These are phyloP conservation scores for Camponotus pennsylvanicus DNA, from an alignment of 1,140 invertebrate species.

Conservation along the genomic window DNA sequence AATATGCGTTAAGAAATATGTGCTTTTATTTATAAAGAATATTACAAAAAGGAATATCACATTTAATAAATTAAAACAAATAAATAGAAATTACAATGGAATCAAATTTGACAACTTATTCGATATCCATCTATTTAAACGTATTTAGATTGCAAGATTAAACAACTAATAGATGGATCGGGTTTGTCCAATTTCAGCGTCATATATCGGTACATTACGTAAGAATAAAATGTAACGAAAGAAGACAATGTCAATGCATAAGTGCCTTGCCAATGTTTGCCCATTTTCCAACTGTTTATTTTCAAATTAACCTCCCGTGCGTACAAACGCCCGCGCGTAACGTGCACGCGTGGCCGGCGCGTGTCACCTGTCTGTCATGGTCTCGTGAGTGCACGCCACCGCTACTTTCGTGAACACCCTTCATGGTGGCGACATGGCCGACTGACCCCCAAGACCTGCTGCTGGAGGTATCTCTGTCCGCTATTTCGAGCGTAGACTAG, in stretches of 20 bases:
- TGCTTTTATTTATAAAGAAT: not conserved
- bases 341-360: conserved; percentile 81
- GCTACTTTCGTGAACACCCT: conserved; percentile 78
- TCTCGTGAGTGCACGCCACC: conserved; percentile 78
- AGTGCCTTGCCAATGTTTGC: conserved; percentile 71
- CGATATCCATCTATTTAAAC: not conserved
- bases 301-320: conserved; percentile 74
- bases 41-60: too few species aligned
- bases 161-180: not conserved
- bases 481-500: conserved; percentile 46
- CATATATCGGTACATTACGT: not conserved
- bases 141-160: not conserved
- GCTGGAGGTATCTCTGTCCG: conserved; percentile 60
- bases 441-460: conserved; percentile 82
- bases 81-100: not conserved
- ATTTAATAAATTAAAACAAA: conserved; percentile 8
- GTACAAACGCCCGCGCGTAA: conserved; percentile 52
- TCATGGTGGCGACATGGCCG: conserved; percentile 82
- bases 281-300: conserved; percentile 79
- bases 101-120: not conserved
- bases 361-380: conserved; percentile 86
- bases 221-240: not conserved
- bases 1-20: not conserved
- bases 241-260: conserved; percentile 18
- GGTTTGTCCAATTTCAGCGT: not conserved